Evolutionary conservation across 2,113 vertebrate species (phyloP).

Genomic region (Saccopteryx bilineata): DNA sequence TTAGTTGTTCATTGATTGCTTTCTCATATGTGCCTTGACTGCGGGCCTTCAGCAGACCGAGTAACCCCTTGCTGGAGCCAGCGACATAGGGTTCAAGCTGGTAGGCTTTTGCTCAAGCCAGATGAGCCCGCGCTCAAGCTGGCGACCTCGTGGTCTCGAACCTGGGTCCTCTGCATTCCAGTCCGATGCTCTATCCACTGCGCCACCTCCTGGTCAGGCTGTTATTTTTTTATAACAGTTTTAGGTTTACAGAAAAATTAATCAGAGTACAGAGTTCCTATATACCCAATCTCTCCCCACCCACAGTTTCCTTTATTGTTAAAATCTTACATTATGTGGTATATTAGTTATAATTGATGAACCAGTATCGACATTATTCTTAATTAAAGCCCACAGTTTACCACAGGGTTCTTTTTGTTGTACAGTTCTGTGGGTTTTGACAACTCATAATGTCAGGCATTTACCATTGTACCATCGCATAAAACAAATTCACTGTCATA

Average conservation of each 20-base stretch:
- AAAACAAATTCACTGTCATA: not conserved
- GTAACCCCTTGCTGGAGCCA: too few species aligned
- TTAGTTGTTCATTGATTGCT: too few species aligned
- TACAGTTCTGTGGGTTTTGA: constrained; percentile 7
- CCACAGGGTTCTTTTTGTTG: not conserved
- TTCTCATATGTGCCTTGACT: too few species aligned
- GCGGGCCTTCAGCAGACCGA: too few species aligned
- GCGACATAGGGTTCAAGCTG: too few species aligned
- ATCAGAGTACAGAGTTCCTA: not conserved
- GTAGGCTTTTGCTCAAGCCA: too few species aligned
- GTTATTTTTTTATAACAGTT: constrained; percentile 2
- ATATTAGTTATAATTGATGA: not conserved
- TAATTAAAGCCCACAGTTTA: not conserved
- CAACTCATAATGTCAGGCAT: not conserved
- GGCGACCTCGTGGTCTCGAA: too few species aligned
- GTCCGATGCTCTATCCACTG: too few species aligned
- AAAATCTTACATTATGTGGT: not conserved
- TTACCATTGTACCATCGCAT: not conserved
- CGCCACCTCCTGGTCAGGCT: too few species aligned
- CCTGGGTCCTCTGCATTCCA: too few species aligned
- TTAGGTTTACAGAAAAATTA: constrained; percentile 27
- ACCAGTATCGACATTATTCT: not conserved
- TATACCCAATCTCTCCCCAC: not conserved
- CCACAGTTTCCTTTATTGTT: not conserved
- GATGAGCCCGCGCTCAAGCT: too few species aligned